Base-by-base conservation (phyloP, 2,888 invertebrate species). In the Empis stercorea region DNA sequence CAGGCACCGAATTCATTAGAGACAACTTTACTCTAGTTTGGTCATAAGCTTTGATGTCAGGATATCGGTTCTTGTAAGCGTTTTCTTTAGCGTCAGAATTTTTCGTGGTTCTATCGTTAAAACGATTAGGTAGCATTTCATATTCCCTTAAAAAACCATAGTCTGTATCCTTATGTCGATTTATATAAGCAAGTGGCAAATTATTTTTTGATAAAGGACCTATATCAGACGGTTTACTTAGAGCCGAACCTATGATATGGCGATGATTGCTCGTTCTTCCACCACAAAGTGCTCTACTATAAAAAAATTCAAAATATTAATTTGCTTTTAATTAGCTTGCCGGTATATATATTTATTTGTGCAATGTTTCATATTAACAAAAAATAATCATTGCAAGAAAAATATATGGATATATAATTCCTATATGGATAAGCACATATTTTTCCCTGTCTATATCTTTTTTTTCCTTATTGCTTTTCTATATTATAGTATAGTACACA, bases 31-130 rank as follows among this genome's bases (percentile, higher is more conserved):
- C 88, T 57, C 93, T 71, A 9, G 92, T 92, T 69, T 93, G 93
- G 71, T 93, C 93, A 65, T 89, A 93, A 0, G 88, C 84, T 68
- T 91, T 91, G 52, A 92, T 92, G 62, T 93, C 92, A 0, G 92
- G 92, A 64, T 92, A 93, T 11, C 92, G 76, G 73, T 93, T 92
- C 73, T 92, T 92, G 54, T 81, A 79, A 13, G 84, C 73, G 66
- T 92, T 92, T 65, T 91, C 91, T 36, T 88, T 76, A 1, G 83
- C 76, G 61, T 92, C 92, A 0, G 91, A 89, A 10, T 88, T 83
- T 61, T 87, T 78, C 0, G 88, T 87, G 1, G 89, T 89, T 17
- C 92, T 76, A 65, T 92, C 92, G 39, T 82, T 80, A 67, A 87
- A 91, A 52, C 86, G 78, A 59, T 89, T 91, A 0, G 92, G 92